Evolutionary conservation across 2,113 vertebrate species (phyloP).

Genomic region (Mustela lutreola): DNA sequence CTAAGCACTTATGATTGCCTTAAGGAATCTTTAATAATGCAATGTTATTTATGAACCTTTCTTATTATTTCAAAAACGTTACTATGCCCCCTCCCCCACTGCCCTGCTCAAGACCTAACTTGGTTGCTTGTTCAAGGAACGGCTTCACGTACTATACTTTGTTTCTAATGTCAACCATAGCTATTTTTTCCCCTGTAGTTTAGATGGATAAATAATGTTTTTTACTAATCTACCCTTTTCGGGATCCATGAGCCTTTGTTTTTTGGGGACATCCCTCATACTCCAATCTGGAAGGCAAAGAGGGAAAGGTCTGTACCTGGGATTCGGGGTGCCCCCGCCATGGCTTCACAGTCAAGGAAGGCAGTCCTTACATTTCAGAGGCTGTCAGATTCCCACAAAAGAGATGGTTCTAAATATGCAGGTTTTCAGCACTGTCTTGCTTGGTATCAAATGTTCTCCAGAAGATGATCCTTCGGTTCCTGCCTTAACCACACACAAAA

Average conservation of each 20-base stretch:
- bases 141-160: not conserved
- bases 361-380: accelerated
- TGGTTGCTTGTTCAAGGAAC: not conserved
- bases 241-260: accelerated
- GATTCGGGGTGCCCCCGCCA: accelerated
- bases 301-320: not conserved
- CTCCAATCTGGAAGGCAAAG: not conserved
- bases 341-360: not conserved
- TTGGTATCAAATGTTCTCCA: not conserved
- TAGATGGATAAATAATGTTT: not conserved
- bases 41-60: not conserved
- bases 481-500: accelerated
- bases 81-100: not conserved
- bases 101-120: not conserved
- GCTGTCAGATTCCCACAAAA: not conserved
- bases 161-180: not conserved
- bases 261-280: not conserved
- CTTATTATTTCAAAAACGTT: not conserved
- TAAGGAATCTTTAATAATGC: not conserved
- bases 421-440: not conserved
- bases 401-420: not conserved
- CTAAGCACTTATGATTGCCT: not conserved
- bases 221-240: not conserved
- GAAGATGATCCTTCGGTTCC: not conserved
- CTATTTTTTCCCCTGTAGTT: not conserved